Evolutionary conservation across 37 sponge, comb jelly and placozoan species (phyloP).

Genomic region (Diacarnus erythraeanus): DNA sequence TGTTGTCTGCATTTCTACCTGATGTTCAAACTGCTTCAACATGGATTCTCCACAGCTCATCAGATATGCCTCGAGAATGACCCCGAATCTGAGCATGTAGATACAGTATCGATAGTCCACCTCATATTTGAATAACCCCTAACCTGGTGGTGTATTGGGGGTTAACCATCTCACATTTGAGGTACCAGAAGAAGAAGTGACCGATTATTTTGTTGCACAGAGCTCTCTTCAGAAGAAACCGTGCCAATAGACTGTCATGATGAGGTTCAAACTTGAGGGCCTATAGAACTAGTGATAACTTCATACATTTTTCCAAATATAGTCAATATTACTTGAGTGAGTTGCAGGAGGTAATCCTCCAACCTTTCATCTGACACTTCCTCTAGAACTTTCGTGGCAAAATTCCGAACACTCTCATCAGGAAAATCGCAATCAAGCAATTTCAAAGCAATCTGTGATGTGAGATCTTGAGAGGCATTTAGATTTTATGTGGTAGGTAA

Average conservation of each 20-base stretch:
- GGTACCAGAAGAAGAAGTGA: slow-evolving; percentile 89
- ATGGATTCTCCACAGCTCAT: slow-evolving; percentile 76
- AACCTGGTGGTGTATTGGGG: slow-evolving; percentile 61
- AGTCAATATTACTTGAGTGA: slow-evolving; percentile 88
- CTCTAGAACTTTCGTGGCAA: slow-evolving; percentile 62
- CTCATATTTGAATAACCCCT: slow-evolving; percentile 52
- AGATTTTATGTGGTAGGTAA: not conserved
- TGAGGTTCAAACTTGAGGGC: slow-evolving; percentile 88
- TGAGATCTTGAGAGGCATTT: too few species aligned
- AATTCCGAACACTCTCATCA: slow-evolving; percentile 63
- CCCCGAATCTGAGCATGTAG: too few species aligned
- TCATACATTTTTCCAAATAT: too few species aligned
- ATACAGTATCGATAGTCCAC: too few species aligned
- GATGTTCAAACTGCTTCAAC: slow-evolving; percentile 49
- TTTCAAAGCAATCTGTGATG: slow-evolving; percentile 64
- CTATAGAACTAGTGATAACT: slow-evolving; percentile 17
- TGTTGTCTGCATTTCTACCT: slow-evolving; percentile 51
- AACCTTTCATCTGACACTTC: slow-evolving; percentile 63
- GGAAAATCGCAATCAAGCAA: slow-evolving; percentile 75
- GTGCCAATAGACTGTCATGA: slow-evolving; percentile 76
- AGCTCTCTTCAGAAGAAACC: slow-evolving; percentile 80
- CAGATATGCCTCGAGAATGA: slow-evolving; percentile 84
- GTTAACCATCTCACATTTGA: slow-evolving; percentile 71
- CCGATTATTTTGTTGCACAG: slow-evolving; percentile 79
- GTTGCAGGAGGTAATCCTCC: slow-evolving; percentile 77